A percentile compares a stretch with the other conserved stretches of the same genome.
These are phyloP conservation scores for Uropetala carovei DNA, from an alignment of 2,888 invertebrate genomes.

Conservation along the genomic window DNA sequence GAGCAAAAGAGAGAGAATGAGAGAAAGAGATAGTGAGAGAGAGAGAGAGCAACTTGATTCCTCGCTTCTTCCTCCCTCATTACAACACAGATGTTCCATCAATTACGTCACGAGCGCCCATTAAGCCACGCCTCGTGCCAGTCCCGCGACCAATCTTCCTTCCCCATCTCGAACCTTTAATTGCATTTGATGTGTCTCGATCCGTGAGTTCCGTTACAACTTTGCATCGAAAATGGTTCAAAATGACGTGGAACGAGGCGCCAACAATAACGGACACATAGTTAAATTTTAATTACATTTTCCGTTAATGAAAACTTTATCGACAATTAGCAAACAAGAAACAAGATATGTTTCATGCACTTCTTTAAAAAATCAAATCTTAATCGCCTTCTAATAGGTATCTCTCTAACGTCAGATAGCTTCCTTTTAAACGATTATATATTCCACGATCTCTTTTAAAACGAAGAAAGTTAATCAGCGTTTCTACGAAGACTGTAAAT, in stretches of 20 bases:
- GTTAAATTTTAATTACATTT: neutral
- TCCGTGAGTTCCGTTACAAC: conserved; percentile 11
- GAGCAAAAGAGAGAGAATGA: neutral
- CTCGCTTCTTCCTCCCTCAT: conserved; percentile 54
- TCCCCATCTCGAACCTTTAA: conserved; percentile 43
- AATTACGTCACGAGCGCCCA: conserved; percentile 56
- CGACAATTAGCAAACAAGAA: too few relatives aligned
- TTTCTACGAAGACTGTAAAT: conserved; percentile 48
- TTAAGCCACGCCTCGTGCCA: conserved; percentile 55
- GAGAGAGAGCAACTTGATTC: conserved; percentile 39
- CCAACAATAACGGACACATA: neutral
- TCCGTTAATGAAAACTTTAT: too few relatives aligned
- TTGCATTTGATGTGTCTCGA: conserved; percentile 37
- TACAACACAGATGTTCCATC: conserved; percentile 60
- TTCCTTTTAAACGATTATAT: neutral
- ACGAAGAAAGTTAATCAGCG: conserved; percentile 65
- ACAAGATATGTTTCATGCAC: too few relatives aligned
- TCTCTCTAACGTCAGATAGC: neutral
- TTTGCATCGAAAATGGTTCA: neutral
- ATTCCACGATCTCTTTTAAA: conserved; percentile 2
- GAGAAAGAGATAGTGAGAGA: conserved; percentile 10
- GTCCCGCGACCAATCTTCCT: conserved; percentile 44
- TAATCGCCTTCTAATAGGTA: neutral
- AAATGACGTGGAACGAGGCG: neutral
- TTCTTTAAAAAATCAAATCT: too few relatives aligned